Evolutionary conservation across 2,797 vertebrate species (phyloP).

Genomic region (Pipistrellus pipistrellus): DNA sequence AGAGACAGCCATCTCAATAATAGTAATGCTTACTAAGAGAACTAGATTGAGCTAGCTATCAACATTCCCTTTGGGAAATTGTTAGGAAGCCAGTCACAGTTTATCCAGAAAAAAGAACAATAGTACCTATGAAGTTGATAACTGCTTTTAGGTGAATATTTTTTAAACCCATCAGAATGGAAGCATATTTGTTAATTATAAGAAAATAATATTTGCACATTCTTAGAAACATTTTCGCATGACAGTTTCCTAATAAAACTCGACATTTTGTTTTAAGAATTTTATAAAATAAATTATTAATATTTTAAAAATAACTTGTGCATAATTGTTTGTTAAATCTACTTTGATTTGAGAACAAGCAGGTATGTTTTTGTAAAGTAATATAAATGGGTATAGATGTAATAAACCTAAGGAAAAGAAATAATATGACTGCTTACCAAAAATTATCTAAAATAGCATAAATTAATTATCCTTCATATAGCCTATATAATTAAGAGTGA

Average conservation of each 20-base stretch:
- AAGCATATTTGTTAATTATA: conserved; percentile 22
- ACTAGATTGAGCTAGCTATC: neutral
- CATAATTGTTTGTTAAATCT: conserved; percentile 68
- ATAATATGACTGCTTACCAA: conserved; percentile 77
- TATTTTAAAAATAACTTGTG: conserved; percentile 44
- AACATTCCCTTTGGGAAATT: conserved; percentile 48
- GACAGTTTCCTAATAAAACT: conserved; percentile 26
- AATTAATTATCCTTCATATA: conserved; percentile 36
- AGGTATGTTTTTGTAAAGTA: conserved; percentile 55
- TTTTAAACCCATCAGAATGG: conserved; percentile 24
- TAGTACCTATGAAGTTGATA: neutral
- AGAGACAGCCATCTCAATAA: conserved; percentile 70
- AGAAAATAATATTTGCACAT: conserved; percentile 23
- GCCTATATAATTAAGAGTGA: neutral
- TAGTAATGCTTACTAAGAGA: conserved; percentile 57
- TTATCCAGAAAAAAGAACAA: neutral
- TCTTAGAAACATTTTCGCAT: conserved; percentile 49
- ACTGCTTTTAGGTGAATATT: neutral
- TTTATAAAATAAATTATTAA: conserved; percentile 42
- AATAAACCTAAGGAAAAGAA: conserved; percentile 68
- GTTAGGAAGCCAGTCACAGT: neutral
- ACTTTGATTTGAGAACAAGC: conserved; percentile 70
- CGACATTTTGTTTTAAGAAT: conserved; percentile 49
- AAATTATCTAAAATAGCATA: conserved; percentile 63
- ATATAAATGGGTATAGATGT: conserved; percentile 73